Percentiles rank a stretch among this genome's conserved stretches.
Conservation (phyloP, 2,888 invertebrate genomes). For the Cryptus armator region DNA sequence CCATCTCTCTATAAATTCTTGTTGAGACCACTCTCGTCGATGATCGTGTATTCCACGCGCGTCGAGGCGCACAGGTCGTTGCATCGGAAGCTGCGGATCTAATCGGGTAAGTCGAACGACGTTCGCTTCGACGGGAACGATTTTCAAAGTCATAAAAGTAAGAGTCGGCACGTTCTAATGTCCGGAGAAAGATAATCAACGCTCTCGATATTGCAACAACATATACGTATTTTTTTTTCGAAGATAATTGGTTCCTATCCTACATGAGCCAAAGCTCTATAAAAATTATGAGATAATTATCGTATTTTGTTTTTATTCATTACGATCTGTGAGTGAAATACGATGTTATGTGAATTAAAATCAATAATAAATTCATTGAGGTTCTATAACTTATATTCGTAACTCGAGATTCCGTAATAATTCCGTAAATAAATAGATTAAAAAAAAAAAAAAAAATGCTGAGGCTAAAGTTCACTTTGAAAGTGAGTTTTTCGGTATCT, state of each 20-base stretch:
- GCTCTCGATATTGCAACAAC: not conserved
- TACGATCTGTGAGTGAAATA: not conserved
- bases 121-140: not conserved
- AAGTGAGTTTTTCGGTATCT: not conserved
- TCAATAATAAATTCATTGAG: not conserved
- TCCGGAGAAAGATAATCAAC: slow-evolving; percentile 7
- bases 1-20: slow-evolving; percentile 18
- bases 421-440: no score
- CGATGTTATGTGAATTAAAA: not conserved
- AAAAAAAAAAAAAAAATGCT: not conserved
- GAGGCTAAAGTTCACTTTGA: not conserved
- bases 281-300: no score
- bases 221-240: not conserved
- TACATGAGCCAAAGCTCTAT: no score
- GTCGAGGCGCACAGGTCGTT: slow-evolving; percentile 15
- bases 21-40: slow-evolving; percentile 59
- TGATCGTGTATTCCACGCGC: slow-evolving; percentile 6
- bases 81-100: slow-evolving; percentile 68
- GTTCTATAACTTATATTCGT: not conserved
- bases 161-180: slow-evolving; percentile 7
- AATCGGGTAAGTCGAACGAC: slow-evolving; percentile 65
- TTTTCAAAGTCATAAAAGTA: slow-evolving; percentile 2
- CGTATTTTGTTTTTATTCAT: not conserved
- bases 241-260: not conserved
- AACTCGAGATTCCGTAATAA: no score